Percentiles rank a stretch among this genome's conserved stretches.
Conservation (phyloP, 1,140 invertebrate species). For the Brachionus plicatilis region DNA sequence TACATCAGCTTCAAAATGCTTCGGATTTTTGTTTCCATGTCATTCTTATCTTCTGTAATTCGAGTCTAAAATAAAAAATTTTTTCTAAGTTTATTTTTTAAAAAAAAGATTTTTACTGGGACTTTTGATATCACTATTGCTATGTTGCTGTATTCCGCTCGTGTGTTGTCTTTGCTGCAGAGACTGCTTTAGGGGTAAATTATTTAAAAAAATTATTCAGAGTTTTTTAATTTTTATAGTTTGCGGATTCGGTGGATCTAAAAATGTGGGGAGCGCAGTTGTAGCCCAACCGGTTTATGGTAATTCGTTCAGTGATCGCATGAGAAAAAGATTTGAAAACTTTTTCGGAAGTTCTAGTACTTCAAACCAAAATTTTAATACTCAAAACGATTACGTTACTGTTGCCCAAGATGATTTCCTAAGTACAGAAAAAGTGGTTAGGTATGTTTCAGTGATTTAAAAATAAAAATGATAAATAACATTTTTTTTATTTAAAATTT, state of each 20-base stretch:
- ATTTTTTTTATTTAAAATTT: neutral
- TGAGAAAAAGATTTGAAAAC: slow-evolving; percentile 21
- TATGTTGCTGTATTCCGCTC: neutral
- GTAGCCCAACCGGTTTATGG: neutral
- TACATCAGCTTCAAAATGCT: neutral
- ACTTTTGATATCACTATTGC: neutral
- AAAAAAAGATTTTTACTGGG: neutral
- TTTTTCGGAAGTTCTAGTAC: slow-evolving; percentile 19
- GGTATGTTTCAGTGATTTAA: neutral
- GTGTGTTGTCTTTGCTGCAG: neutral
- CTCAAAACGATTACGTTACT: neutral
- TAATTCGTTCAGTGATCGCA: neutral
- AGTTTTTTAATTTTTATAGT: neutral
- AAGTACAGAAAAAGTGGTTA: neutral
- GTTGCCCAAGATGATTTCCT: slow-evolving; percentile 6
- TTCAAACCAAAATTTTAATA: neutral
- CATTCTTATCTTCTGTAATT: neutral
- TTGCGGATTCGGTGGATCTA: neutral
- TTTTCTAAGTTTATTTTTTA: neutral
- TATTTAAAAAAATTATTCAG: neutral
- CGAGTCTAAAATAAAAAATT: neutral
- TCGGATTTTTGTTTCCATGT: neutral
- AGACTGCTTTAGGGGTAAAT: neutral
- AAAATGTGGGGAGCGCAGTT: neutral
- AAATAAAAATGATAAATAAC: neutral